Evolutionary conservation across 2,113 vertebrate species (phyloP).

Genomic region (Rhegmatorhina hoffmannsi): DNA sequence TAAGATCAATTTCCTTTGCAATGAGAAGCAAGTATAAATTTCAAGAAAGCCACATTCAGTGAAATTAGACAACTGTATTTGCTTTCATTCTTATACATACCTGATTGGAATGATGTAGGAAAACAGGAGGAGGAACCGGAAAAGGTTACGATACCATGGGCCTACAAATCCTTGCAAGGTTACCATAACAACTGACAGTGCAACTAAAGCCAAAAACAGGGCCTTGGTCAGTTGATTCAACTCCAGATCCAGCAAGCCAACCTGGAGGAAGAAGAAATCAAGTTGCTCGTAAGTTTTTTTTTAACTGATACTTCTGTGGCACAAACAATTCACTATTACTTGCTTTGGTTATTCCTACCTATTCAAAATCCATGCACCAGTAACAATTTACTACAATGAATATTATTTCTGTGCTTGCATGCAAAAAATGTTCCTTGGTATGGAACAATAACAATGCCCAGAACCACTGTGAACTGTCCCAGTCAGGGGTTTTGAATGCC

Average conservation of each 20-base stretch:
- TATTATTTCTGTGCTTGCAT: not conserved
- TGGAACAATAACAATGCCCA: not conserved
- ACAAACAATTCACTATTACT: not conserved
- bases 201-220: slow-evolving; percentile 92
- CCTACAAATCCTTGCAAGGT: slow-evolving; percentile 94
- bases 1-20: slow-evolving; percentile 63
- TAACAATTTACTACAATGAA: not conserved
- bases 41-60: slow-evolving; percentile 47
- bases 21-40: slow-evolving; percentile 55
- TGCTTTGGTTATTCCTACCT: not conserved
- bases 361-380: not conserved
- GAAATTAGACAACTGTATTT: slow-evolving; percentile 48
- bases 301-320: not conserved
- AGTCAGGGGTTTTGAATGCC: not conserved
- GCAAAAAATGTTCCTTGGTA: not conserved
- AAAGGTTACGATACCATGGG: slow-evolving; percentile 93
- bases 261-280: slow-evolving; percentile 71
- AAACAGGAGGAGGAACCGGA: slow-evolving; percentile 94
- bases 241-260: slow-evolving; percentile 93
- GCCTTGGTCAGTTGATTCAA: slow-evolving; percentile 96
- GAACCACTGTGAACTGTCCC: not conserved
- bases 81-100: slow-evolving; percentile 73
- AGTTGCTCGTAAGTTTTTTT: not conserved
- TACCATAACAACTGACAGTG: slow-evolving; percentile 92
- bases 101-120: slow-evolving; percentile 99